Evolutionary conservation across 2,888 invertebrate species (phyloP), one percentile per base, ranked within the genome.

Genomic region (Oscheius sp.): DNA sequence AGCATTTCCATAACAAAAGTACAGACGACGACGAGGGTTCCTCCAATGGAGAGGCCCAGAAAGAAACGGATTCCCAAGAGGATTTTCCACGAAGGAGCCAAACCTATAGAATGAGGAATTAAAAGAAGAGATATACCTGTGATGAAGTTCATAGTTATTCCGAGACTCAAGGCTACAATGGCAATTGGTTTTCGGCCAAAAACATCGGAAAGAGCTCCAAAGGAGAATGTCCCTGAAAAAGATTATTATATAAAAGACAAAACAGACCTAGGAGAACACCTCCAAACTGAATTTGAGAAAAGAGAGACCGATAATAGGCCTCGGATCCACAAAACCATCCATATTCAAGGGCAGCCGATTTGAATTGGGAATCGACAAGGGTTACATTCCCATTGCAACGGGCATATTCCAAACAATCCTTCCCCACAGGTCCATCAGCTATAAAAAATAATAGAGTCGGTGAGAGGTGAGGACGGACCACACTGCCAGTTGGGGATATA

Each of bases 1-100:
- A 85, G 77, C 78, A 82, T 75, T 70, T 85, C 85, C 84, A 85
- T 85, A 20, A 84, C 83, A 66, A 81, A 84, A 12, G 85, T 82
- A 63, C 82, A 85, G 4, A 82, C 82, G 32, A 83, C 84, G 8
- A 83, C 84, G 8, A 85, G 69, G 20, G 80, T 78, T 45, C 85
- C 84, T 32, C 84, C 80, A 22, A 80, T 70, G 2, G 74, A 66
- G 6, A 78, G 67, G n/a, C 80, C 80, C n/a, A 80, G 63, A 44
- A 77, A 71, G 51, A 77, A 73, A 8, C 68, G 57, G 38, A 68
- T 63, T n/a, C n/a, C 64, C 8, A 63, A 22, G 24, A 68, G 41
- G 22, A 63, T 64, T 26, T 68, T 33, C 67, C 67, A 67, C 17
- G 67, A 67, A 17, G 67, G 59, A 24, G 59, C 59, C 32, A 59